Evolutionary conservation across 2,797 vertebrate species (phyloP), one percentile per base, ranked within the genome.

Genomic region (Acanthurus lineatus): DNA sequence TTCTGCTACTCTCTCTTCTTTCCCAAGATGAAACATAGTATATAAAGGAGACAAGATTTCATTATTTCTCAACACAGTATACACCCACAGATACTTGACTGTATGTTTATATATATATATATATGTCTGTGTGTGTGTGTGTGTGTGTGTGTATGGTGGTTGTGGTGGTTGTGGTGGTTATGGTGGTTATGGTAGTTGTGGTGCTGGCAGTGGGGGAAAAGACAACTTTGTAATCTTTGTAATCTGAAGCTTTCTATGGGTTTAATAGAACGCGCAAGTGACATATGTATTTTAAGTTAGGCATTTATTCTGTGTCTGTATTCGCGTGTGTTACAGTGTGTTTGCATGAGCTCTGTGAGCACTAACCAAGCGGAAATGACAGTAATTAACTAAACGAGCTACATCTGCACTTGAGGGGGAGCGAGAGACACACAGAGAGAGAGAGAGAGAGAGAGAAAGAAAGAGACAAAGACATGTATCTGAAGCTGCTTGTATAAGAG

Each of bases 311-410:
- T 32, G 35, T 80, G 22, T 73, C 58, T 60, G 38, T 73, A 51
- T 73, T n/a, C 32, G 28, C 10, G 32, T 44, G 35, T 19, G 28
- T 60, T 65, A 58, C 19, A 0, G 9, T 4, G 56, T 77, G 78
- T 88, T 80, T 81, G 61, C 52, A 62, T 75, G 73, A 52, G 81
- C 75, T 73, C 72, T 64, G 87, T 71, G n/a, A 79, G 81, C 75
- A 62, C 78, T 90, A 88, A 89, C 90, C 84, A 91, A 84, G 88
- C 82, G 68, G 88, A 92, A 91, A 89, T 94, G 88, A 92, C 85
- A 84, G 82, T 90, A 87, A 91, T 92, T 86, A 93, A 87, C 86
- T 89, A 91, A 92, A 90, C 53, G 75, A 91, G 86, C 85, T 89
- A 72, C 83, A 89, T 91, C 81, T 90, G 89, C 84, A 91, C 90